A percentile compares a stretch with the other conserved stretches of the same genome.
Conservation (phyloP, 2,888 invertebrate genomes). For the Microplitis manilae region DNA sequence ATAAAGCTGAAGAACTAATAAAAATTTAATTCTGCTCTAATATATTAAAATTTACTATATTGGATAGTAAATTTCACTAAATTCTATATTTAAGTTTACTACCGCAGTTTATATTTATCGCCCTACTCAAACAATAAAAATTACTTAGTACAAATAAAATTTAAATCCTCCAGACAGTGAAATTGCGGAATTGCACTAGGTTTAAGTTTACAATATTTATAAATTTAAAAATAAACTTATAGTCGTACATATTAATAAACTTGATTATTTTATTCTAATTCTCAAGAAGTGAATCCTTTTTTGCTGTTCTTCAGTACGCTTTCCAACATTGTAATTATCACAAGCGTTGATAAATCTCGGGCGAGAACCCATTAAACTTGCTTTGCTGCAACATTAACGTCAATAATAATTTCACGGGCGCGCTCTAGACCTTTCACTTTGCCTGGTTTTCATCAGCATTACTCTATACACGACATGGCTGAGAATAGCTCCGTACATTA, state of each 20-base stretch:
- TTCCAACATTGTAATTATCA: slow-evolving; percentile 1
- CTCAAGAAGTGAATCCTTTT: neutral
- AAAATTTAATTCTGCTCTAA: no score
- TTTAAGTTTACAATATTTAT: no score
- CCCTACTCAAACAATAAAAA: no score
- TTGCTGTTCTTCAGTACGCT: neutral
- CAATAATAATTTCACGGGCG: slow-evolving; percentile 1
- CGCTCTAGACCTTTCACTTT: neutral
- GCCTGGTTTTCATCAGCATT: neutral
- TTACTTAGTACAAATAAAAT: no score
- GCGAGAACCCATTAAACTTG: neutral
- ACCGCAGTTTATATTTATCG: no score
- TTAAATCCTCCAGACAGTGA: no score
- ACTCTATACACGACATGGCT: neutral
- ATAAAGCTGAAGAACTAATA: no score
- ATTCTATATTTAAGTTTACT: no score
- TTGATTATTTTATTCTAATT: neutral
- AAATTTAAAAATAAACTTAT: neutral
- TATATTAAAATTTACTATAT: no score
- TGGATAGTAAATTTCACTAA: no score
- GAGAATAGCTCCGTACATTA: neutral
- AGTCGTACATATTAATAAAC: neutral
- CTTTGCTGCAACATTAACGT: neutral
- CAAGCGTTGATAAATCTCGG: neutral
- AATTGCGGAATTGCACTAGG: no score